phyloP scores from a whole-genome alignment of 2,888 invertebrate species.

The Noctua pronuba region DNA sequence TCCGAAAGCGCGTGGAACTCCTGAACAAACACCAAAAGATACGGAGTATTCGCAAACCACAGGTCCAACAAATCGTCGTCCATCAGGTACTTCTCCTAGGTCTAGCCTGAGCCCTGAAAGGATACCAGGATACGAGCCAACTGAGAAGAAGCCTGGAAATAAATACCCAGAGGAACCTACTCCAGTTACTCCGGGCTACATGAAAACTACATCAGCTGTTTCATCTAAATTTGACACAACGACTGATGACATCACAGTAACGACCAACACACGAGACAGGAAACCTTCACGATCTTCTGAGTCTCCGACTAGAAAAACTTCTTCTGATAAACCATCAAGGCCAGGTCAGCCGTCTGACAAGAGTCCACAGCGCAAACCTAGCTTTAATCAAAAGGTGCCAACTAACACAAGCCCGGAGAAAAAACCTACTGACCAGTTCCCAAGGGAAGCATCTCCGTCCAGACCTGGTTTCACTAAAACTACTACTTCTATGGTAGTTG shows the following conservation, averaged over 20 bases:
- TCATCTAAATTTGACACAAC: constrained; percentile 45
- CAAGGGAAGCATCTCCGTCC: constrained; percentile 41
- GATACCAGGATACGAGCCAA: constrained; percentile 40
- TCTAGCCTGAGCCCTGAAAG: constrained; percentile 59
- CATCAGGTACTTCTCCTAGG: constrained; percentile 46
- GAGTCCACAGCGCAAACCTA: constrained; percentile 51
- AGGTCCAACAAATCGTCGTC: constrained; percentile 24
- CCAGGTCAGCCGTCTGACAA: constrained; percentile 43
- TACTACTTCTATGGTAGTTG: constrained; percentile 56
- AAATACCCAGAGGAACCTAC: constrained; percentile 25
- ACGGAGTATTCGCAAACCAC: neutral
- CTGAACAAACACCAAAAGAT: constrained; percentile 37
- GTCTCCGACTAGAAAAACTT: constrained; percentile 52
- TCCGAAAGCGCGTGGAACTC: constrained; percentile 21
- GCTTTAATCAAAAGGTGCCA: constrained; percentile 14
- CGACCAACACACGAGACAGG: constrained; percentile 31
- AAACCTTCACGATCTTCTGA: constrained; percentile 45
- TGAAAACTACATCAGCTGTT: constrained; percentile 42
- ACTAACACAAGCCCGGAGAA: constrained; percentile 55
- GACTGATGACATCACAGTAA: constrained; percentile 26
- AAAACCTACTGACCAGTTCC: constrained; percentile 26
- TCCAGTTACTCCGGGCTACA: constrained; percentile 36
- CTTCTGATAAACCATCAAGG: constrained; percentile 44
- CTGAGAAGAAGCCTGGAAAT: constrained; percentile 40
- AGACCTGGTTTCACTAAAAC: constrained; percentile 58